Conservation (phyloP, 2,888 invertebrate species). For the Asteroscopus sphinx region DNA sequence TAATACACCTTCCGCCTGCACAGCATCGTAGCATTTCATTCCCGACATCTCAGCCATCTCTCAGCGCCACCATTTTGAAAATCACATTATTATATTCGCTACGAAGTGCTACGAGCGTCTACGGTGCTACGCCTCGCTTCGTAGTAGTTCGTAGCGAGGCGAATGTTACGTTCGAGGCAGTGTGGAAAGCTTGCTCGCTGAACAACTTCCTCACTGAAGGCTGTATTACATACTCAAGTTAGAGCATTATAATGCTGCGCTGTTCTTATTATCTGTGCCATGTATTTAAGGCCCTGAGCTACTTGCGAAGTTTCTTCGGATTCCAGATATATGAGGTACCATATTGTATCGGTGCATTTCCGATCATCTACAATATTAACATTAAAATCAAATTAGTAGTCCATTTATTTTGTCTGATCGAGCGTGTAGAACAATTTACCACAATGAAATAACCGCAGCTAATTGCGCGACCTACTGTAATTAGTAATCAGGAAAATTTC, state of each 20-base stretch:
- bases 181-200: conserved; percentile 6
- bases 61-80: conserved; percentile 3
- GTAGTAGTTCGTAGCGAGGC: conserved; percentile 17
- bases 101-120: conserved; percentile 21
- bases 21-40: not conserved
- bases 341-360: not conserved
- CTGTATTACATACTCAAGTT: conserved; percentile 20
- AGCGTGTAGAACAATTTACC: conserved; percentile 1
- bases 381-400: conserved; percentile 3
- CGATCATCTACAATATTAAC: not conserved
- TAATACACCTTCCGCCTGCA: not conserved
- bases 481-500: not conserved
- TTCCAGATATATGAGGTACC: not conserved
- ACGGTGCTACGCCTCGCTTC: conserved; percentile 14
- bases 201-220: conserved; percentile 20
- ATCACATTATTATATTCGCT: conserved; percentile 5
- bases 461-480: conserved; percentile 1
- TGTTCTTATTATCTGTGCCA: not conserved
- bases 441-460: conserved; percentile 9
- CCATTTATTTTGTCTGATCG: not conserved
- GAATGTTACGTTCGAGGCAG: conserved; percentile 1
- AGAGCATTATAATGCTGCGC: conserved; percentile 5
- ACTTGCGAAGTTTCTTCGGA: not conserved
- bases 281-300: not conserved
- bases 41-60: not conserved